Conservation (phyloP, 2,888 invertebrate genomes). For the Belgica antarctica region DNA sequence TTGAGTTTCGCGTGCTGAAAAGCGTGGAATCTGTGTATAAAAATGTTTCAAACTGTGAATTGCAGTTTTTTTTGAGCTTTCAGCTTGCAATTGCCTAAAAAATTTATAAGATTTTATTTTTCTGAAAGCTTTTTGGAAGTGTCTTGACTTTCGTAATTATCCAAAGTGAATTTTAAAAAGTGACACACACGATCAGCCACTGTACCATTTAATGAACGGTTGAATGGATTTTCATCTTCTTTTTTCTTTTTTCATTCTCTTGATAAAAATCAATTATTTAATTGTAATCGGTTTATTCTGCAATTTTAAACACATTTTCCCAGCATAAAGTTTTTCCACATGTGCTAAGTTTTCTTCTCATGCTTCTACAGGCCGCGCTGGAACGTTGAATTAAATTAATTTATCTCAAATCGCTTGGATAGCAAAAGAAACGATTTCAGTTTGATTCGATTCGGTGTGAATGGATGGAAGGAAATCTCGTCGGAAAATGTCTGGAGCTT, state of each 20-base stretch:
- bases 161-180: neutral
- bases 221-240: slow-evolving; percentile 24
- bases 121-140: neutral
- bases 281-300: slow-evolving; percentile 41
- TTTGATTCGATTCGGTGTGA: neutral
- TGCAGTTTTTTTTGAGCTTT: neutral
- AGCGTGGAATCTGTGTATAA: too few relatives aligned
- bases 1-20: neutral
- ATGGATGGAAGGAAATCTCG: neutral
- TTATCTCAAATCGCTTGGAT: slow-evolving; percentile 10
- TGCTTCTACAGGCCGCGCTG: neutral
- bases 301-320: slow-evolving; percentile 39
- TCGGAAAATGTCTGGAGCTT: neutral
- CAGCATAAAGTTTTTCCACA: slow-evolving; percentile 8
- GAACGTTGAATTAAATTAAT: slow-evolving; percentile 39
- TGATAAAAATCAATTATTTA: slow-evolving; percentile 42
- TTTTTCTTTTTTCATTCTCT: slow-evolving; percentile 7
- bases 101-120: too few relatives aligned
- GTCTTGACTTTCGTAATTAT: neutral
- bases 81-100: too few relatives aligned
- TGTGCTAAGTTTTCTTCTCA: neutral
- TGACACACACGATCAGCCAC: neutral
- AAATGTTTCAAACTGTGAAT: too few relatives aligned
- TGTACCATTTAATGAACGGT: neutral
- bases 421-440: neutral